phyloP scores from a whole-genome alignment of 2,888 invertebrate genomes.

The Pseudococcus longispinus region DNA sequence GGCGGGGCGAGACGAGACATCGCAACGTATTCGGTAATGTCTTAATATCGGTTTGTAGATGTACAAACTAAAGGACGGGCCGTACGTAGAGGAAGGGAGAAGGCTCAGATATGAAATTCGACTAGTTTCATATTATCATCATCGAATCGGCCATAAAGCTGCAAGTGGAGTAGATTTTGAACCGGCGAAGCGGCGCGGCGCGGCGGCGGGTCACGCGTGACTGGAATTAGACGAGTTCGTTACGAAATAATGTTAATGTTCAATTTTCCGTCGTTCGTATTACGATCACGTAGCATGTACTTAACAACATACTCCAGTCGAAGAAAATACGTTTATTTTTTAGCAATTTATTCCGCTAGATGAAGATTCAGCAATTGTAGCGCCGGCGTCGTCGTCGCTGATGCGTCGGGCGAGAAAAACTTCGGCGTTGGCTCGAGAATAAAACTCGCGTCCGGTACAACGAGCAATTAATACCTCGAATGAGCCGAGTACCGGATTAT shows the following conservation, averaged over 20 bases:
- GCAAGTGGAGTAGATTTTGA: not conserved
- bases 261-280: slow-evolving; percentile 10
- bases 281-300: slow-evolving; percentile 25
- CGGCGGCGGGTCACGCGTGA: slow-evolving; percentile 28
- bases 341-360: not conserved
- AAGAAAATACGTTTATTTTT: slow-evolving; percentile 32
- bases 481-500: not conserved
- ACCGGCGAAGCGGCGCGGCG: not conserved
- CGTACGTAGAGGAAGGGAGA: not conserved
- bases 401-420: not conserved
- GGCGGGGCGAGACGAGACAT: no score
- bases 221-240: slow-evolving; percentile 33
- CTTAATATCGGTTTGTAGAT: not conserved
- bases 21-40: not conserved
- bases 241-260: slow-evolving; percentile 35
- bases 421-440: not conserved
- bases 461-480: not conserved
- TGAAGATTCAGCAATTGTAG: not conserved
- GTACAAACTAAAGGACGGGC: not conserved
- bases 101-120: slow-evolving; percentile 23
- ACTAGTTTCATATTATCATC: slow-evolving; percentile 1
- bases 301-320: slow-evolving; percentile 32
- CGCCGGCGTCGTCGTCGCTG: not conserved
- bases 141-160: slow-evolving; percentile 22
- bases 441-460: not conserved